Conservation (phyloP, 1,140 invertebrate genomes). For the Halyomorpha halys region DNA sequence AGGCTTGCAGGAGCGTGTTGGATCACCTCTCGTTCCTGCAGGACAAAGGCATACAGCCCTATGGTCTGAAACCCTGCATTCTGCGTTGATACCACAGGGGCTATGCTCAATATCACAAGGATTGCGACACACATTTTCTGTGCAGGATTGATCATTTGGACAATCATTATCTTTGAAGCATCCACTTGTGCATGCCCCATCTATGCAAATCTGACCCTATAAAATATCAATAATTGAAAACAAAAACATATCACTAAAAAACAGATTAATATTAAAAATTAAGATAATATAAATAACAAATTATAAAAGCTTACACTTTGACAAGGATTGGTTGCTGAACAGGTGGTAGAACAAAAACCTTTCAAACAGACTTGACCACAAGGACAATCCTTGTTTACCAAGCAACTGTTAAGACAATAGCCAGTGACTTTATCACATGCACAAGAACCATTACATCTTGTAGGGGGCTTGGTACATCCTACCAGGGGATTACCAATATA, state of each 20-base stretch:
- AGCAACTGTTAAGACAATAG: slow-evolving; percentile 61
- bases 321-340: slow-evolving; percentile 33
- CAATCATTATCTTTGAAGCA: slow-evolving; percentile 74
- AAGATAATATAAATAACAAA: neutral
- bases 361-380: slow-evolving; percentile 59
- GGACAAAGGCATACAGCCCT: slow-evolving; percentile 74
- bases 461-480: slow-evolving; percentile 53
- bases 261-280: too few relatives aligned
- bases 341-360: slow-evolving; percentile 51
- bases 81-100: slow-evolving; percentile 61
- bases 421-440: slow-evolving; percentile 61
- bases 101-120: slow-evolving; percentile 52
- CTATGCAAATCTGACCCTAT: slow-evolving; percentile 50
- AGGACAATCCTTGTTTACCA: slow-evolving; percentile 53
- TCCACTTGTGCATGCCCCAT: slow-evolving; percentile 54
- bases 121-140: slow-evolving; percentile 61
- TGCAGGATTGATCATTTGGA: slow-evolving; percentile 60
- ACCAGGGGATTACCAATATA: slow-evolving; percentile 70
- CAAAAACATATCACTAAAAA: too few relatives aligned
- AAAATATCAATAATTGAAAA: slow-evolving; percentile 20
- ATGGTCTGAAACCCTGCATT: slow-evolving; percentile 64
- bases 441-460: slow-evolving; percentile 54
- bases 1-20: slow-evolving; percentile 30
- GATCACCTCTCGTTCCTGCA: slow-evolving; percentile 53
- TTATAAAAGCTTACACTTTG: neutral